Conservation (phyloP, 2,113 vertebrate genomes). For the Bombycilla garrulus region DNA sequence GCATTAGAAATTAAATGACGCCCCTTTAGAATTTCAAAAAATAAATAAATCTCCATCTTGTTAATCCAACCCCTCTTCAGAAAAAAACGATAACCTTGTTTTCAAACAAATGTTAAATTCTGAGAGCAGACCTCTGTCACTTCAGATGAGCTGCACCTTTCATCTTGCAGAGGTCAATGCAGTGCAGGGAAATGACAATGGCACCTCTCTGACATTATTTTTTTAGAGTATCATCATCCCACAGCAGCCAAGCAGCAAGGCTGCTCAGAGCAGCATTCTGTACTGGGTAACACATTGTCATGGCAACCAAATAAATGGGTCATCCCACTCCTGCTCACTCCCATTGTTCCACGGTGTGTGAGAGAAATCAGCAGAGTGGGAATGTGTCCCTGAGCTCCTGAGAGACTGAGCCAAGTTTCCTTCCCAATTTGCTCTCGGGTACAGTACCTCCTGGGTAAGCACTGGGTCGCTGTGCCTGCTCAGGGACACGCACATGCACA, state of each 20-base stretch:
- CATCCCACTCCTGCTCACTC: neutral
- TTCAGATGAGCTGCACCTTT: neutral
- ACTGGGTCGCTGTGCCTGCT: no score
- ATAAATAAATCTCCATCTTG: neutral
- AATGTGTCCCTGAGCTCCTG: neutral
- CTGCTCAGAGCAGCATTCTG: neutral
- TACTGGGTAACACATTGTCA: neutral
- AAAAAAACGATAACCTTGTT: neutral
- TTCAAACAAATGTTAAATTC: neutral
- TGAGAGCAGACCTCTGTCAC: neutral
- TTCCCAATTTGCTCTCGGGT: neutral
- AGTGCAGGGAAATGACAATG: neutral
- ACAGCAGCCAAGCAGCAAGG: neutral
- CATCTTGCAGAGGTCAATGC: neutral
- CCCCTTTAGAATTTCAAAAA: neutral
- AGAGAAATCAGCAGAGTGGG: neutral
- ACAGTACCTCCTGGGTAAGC: fast-evolving
- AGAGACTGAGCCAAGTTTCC: neutral
- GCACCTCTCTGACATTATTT: neutral
- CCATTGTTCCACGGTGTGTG: neutral
- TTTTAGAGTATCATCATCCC: neutral
- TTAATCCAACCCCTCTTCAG: neutral
- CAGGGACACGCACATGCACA: neutral
- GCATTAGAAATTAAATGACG: neutral
- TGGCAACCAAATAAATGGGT: constrained; percentile 59